Conservation (phyloP, 2,797 vertebrate genomes). For the Hydrophis major region DNA sequence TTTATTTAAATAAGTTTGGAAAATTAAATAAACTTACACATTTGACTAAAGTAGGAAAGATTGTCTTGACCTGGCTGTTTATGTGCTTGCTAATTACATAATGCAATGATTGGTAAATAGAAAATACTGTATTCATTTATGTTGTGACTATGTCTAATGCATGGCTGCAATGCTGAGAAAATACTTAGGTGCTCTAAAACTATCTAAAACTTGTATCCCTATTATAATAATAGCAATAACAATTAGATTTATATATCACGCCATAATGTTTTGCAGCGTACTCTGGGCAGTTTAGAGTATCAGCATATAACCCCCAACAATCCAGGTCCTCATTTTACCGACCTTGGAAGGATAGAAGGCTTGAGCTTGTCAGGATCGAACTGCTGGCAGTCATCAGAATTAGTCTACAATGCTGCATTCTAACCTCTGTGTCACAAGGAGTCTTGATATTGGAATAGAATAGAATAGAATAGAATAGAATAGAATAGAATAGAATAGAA, state of each 20-base stretch:
- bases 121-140: neutral
- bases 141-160: neutral
- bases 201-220: neutral
- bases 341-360: neutral
- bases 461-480: too few species aligned
- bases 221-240: neutral
- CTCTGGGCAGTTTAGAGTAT: neutral
- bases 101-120: neutral
- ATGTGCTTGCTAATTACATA: neutral
- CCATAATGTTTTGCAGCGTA: neutral
- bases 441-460: neutral
- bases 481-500: too few species aligned
- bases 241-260: neutral
- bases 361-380: neutral
- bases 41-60: neutral
- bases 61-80: neutral
- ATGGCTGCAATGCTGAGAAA: neutral
- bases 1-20: neutral
- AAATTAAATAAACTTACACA: neutral
- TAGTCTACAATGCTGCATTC: neutral
- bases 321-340: neutral
- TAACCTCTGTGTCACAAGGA: neutral
- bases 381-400: neutral
- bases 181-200: neutral
- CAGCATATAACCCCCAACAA: neutral